Conservation (phyloP, 2,113 vertebrate genomes). For the Ictalurus furcatus region DNA sequence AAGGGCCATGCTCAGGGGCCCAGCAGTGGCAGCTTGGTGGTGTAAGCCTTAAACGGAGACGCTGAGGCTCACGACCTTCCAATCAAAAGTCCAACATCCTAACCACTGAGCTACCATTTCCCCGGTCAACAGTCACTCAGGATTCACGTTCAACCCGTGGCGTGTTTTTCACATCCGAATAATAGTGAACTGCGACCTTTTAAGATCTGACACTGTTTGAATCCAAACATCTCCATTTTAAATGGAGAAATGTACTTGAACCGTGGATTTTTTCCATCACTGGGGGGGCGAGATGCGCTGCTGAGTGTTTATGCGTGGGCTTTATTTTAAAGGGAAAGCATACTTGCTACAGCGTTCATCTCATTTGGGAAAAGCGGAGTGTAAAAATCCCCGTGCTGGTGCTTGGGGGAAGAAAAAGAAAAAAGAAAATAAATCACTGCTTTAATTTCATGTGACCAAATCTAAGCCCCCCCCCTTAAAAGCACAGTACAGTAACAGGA, state of each 20-base stretch:
- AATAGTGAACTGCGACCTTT: conserved; percentile 36
- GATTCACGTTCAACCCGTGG: background rate
- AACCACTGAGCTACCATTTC: too few species aligned
- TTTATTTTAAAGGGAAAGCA: background rate
- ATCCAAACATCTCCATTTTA: background rate
- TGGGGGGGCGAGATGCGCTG: too few species aligned
- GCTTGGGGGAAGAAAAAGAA: background rate
- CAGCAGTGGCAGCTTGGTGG: too few species aligned
- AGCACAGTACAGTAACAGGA: conserved; percentile 4
- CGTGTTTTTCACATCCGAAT: background rate
- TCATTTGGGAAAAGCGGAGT: conserved; percentile 26
- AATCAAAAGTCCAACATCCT: too few species aligned
- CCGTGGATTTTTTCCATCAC: background rate
- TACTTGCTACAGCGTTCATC: background rate
- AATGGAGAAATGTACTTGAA: background rate
- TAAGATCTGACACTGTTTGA: conserved; percentile 13
- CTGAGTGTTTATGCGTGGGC: background rate
- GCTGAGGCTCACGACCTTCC: too few species aligned
- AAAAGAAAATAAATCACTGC: background rate
- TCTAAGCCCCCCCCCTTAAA: conserved; percentile 14
- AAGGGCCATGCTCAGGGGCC: too few species aligned
- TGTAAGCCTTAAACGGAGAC: too few species aligned
- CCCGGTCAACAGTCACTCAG: background rate
- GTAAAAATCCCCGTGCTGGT: conserved; percentile 31
- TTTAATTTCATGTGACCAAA: conserved; percentile 39